A percentile compares a stretch with the other conserved stretches of the same genome.
Conservation (phyloP, 2,888 invertebrate species). For the Zaprionus bogoriensis region DNA sequence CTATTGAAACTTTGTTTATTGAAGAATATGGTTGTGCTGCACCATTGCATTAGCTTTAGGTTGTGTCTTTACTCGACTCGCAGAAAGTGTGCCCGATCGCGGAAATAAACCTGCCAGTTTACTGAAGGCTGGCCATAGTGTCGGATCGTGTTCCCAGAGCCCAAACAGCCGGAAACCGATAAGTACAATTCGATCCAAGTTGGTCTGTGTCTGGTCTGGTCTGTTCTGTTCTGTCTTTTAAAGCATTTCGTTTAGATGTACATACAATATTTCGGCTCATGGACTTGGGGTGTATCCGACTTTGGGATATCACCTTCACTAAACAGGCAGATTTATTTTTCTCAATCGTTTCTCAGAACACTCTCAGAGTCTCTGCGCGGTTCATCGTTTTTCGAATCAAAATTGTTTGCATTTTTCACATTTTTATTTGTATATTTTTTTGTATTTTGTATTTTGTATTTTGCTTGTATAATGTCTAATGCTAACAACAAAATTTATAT, state of each 20-base stretch:
- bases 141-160: not conserved
- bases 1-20: slow-evolving; percentile 35
- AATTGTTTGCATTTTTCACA: slow-evolving; percentile 38
- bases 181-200: not conserved
- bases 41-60: slow-evolving; percentile 19
- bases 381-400: slow-evolving; percentile 22
- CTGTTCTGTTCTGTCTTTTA: no score
- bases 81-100: slow-evolving; percentile 1
- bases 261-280: no score
- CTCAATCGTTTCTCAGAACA: no score
- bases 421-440: slow-evolving; percentile 15
- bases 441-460: slow-evolving; percentile 15
- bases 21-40: slow-evolving; percentile 29
- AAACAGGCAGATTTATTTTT: slow-evolving; percentile 5
- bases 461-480: slow-evolving; percentile 38
- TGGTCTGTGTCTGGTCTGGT: not conserved
- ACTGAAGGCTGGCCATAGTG: no score
- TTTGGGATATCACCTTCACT: no score
- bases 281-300: no score
- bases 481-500: slow-evolving; percentile 70
- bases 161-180: not conserved
- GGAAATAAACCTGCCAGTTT: not conserved
- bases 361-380: slow-evolving; percentile 2
- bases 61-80: slow-evolving; percentile 6
- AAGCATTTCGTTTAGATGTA: no score